phyloP scores from a whole-genome alignment of 2,888 invertebrate species.

The Thymelicus acteon region DNA sequence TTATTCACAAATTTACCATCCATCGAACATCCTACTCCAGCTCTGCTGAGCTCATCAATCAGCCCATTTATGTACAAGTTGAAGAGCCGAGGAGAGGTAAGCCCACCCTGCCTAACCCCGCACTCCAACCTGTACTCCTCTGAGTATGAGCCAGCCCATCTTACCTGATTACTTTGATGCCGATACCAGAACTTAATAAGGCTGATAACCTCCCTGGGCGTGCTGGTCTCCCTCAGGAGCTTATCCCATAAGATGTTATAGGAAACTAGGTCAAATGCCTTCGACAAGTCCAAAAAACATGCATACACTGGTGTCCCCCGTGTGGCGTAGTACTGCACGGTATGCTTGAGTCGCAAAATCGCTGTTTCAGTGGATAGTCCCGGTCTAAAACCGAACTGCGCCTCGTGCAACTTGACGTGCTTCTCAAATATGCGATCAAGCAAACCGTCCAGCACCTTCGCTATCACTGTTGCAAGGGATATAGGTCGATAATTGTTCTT shows the following conservation, averaged over 20 bases:
- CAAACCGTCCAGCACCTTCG: slow-evolving; percentile 36
- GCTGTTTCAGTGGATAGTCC: too few relatives aligned
- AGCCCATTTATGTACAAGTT: slow-evolving; percentile 30
- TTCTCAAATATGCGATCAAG: slow-evolving; percentile 24
- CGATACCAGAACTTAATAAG: too few relatives aligned
- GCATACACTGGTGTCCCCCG: too few relatives aligned
- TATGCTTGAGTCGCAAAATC: too few relatives aligned
- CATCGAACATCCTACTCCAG: slow-evolving; percentile 16
- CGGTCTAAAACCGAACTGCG: slow-evolving; percentile 33
- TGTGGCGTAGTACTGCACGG: too few relatives aligned
- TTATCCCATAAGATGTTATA: too few relatives aligned
- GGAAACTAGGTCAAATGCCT: too few relatives aligned
- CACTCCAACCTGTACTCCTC: slow-evolving; percentile 35
- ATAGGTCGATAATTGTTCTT: slow-evolving; percentile 7
- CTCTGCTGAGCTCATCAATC: slow-evolving; percentile 25
- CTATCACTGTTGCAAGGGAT: not conserved
- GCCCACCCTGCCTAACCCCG: slow-evolving; percentile 37
- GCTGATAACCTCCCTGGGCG: too few relatives aligned
- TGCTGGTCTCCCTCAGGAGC: too few relatives aligned
- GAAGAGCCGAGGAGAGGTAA: slow-evolving; percentile 31
- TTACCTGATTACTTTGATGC: slow-evolving; percentile 30
- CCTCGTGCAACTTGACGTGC: slow-evolving; percentile 16
- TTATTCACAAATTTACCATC: slow-evolving; percentile 7
- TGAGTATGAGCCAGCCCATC: slow-evolving; percentile 24
- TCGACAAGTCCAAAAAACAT: too few relatives aligned